Conservation (phyloP, 2,113 vertebrate genomes). For the Psophia crepitans region DNA sequence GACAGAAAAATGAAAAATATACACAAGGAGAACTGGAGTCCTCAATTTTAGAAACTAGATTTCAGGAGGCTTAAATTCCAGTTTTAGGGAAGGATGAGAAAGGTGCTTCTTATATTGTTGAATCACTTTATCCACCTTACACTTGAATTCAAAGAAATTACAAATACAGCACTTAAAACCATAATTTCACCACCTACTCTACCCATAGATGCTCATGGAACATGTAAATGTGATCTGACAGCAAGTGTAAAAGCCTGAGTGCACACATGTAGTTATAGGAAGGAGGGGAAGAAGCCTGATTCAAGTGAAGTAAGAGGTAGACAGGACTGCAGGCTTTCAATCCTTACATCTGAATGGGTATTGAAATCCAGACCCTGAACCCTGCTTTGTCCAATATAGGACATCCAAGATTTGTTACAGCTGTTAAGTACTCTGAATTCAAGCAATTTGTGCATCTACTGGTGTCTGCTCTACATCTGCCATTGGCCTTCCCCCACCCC, state of each 20-base stretch:
- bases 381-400: not conserved
- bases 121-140: not conserved
- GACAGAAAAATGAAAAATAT: not conserved
- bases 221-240: not conserved
- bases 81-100: not conserved
- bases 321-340: not conserved
- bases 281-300: not conserved
- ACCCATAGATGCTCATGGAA: not conserved
- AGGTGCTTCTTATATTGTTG: not conserved
- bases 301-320: not conserved
- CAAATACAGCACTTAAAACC: not conserved
- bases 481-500: not conserved
- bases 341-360: not conserved
- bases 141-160: not conserved
- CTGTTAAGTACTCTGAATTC: not conserved
- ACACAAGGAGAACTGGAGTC: not conserved
- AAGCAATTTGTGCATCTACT: not conserved
- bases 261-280: rapidly evolving
- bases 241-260: not conserved
- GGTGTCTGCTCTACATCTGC: not conserved
- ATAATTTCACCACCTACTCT: not conserved
- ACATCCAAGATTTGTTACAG: not conserved
- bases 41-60: not conserved
- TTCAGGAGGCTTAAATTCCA: not conserved
- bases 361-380: not conserved